Evolutionary conservation across 2,797 vertebrate genomes (phyloP), one percentile per base, ranked within the genome.

Genomic region (Hemitrygon akajei): DNA sequence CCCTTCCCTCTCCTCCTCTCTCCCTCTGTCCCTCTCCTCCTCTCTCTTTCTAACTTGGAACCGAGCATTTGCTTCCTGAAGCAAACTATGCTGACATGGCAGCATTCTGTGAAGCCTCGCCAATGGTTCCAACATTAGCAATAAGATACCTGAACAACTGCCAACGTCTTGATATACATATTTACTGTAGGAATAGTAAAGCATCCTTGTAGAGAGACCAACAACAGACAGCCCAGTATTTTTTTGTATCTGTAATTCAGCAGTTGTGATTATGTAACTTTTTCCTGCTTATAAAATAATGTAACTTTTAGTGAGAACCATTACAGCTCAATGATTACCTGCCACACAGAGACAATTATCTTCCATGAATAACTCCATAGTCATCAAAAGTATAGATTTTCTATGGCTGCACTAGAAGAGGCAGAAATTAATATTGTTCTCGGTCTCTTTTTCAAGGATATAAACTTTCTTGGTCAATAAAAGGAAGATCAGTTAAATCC

Each of bases 91-190:
- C 91, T 30, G 71, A 93, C 91, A 93, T 1, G 20, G 27, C 37
- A 27, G 91, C 25, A n/a, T 76, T 93, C 40, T 76, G 73, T 93
- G 56, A 76, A 93, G 76, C 12, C 47, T 93, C 37, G 3, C 66
- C 47, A 75, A 93, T 76, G 40, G 47, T 76, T 93, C 37, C 71
- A 93, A 76, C 87, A 3, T 91, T 37, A 11, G n/a, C 71, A 91
- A 91, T 91, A 91, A 71, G 69, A n/a, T 71, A 47, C 47, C 47
- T 47, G 47, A 47, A n/a, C 89, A 71, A 73, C 89, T 91, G 89
- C 60, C 89, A 22, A 71, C 66, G 40, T 71, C 40, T 73, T 71
- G 60, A 40, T 40, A 25, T 58, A 16, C 84, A n/a, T 30, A 69
- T 71, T n/a, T 60, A 71, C n/a, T 40, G n/a, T 40, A 91, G 87